Base-by-base conservation (phyloP, 2,797 vertebrate genomes). In the Hydrolagus colliei region DNA sequence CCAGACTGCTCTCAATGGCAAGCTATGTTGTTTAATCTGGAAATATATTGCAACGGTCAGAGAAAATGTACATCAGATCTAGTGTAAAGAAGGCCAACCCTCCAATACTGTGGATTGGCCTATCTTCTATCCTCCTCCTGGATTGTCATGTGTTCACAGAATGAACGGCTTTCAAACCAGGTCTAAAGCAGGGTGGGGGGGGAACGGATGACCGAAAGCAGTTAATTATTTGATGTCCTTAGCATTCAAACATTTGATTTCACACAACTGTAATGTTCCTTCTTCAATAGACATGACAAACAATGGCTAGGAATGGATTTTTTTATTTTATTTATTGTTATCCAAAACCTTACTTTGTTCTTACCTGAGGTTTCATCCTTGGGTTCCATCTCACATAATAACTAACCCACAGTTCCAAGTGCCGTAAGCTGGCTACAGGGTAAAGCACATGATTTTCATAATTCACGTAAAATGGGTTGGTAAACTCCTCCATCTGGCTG, bases 301-400 rank as follows among this genome's bases (percentile, higher is more conserved):
- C n/a, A 65, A 27, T 27, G 61, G 22, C 14, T 4, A 77, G 75
- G 14, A 63, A 13, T 2, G 77, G 63, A 27, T 7, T 12, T 20
- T 20, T 11, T 6, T 7, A 14, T 14, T 6, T 27, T 27, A 0
- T 52, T 52, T 52, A 52, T 14, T 22, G 13, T 12, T 32, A 20
- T 27, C 11, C 77, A 22, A 61, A 13, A 32, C 27, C 12, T n/a
- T 22, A 59, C 10, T 13, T 82, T 67, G 10, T 32, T 82, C 13
- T 11, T 90, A 98, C 98, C 98, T 99, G 97, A n/a, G 97, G 96
- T 88, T 96, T 94, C 96, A 97, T 98, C 87, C 95, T 93, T 0
- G 97, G 97, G 91, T 97, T 98, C 98, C 98, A 99, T 87, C 98
- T 95, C 78, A 96, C 94, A 0, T 99, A 98, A 90, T 99, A 99